Evolutionary conservation across 2,888 invertebrate genomes (phyloP), one percentile per base, ranked within the genome.

Genomic region (Campoletis raptor): DNA sequence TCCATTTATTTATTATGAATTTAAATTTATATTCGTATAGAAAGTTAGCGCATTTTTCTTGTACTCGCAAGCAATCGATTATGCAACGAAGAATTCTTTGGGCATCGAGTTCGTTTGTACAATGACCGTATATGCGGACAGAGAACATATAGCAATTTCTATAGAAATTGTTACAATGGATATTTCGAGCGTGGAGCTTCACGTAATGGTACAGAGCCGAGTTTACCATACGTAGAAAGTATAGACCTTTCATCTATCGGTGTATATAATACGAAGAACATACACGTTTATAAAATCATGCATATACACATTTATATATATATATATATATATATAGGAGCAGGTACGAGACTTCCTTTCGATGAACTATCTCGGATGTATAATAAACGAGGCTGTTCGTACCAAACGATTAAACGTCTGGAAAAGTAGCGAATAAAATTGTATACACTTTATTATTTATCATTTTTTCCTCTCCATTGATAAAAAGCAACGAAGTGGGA

Each of bases 91-190:
- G 4, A 77, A 77, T 73, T 42, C 66, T 76, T 79, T n/a, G 66
- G 42, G n/a, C 30, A 70, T 76, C 73, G 57, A 79, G 45, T 18
- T 37, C 37, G 45, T 61, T 72, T 48, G 61, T 52, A 57, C 24
- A 30, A 45, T 45, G 57, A 24, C 5, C 24, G 24, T 57, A 61
- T 57, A 72, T 45, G 67, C 36, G 52, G 48, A 66, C 48, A 70
- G 74, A 61, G 45, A 80, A 80, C 37, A 61, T 61, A 10, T 61
- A 10, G 70, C 66, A 64, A 80, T 76, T 83, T 83, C 72, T 83
- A 83, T 86, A 86, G 85, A 86, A 83, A 86, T 80, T 66, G 80
- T 80, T 83, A 83, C 79, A 83, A 83, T 86, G 83, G 57, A 80
- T 76, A 83, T 85, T 86, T 83, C 80, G 76, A 80, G 85, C 37